Evolutionary conservation across 2,888 invertebrate species (phyloP).

Genomic region (Tachina lurida): DNA sequence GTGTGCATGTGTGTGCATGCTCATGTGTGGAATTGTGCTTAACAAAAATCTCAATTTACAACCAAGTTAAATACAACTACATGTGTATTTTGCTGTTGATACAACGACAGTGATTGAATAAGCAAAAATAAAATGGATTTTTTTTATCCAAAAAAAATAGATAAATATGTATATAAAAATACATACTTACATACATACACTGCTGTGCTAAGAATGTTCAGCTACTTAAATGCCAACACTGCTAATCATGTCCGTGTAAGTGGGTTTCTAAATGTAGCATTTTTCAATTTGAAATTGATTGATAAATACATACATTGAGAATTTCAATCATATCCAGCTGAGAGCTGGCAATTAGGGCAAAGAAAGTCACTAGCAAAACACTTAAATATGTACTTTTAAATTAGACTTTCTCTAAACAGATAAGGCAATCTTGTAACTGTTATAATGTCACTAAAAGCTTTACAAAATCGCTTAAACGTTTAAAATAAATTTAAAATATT

Average conservation of each 20-base stretch:
- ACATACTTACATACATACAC: no score
- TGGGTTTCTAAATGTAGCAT: conserved; percentile 9
- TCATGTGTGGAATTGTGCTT: conserved; percentile 6
- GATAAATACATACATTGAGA: conserved; percentile 30
- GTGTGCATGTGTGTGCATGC: neutral
- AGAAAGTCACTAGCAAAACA: neutral
- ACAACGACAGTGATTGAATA: conserved; percentile 54
- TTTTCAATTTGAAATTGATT: conserved; percentile 40
- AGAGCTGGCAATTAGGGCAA: conserved; percentile 9
- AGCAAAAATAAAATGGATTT: conserved; percentile 40
- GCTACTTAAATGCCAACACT: conserved; percentile 5
- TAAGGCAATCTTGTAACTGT: neutral
- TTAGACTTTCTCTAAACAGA: neutral
- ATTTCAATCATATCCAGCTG: conserved; percentile 16
- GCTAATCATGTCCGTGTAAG: neutral
- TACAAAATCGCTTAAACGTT: no score
- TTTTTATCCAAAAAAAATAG: conserved; percentile 4
- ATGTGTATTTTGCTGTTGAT: conserved; percentile 39
- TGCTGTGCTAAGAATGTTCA: neutral
- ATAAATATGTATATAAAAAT: conserved; percentile 6
- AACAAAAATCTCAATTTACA: conserved; percentile 52
- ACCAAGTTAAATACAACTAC: conserved; percentile 50
- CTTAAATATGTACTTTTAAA: neutral
- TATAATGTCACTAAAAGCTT: no score
- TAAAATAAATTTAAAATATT: no score